phyloP scores from a whole-genome alignment of 2,797 vertebrate species.

The Enteromius paludinosus region DNA sequence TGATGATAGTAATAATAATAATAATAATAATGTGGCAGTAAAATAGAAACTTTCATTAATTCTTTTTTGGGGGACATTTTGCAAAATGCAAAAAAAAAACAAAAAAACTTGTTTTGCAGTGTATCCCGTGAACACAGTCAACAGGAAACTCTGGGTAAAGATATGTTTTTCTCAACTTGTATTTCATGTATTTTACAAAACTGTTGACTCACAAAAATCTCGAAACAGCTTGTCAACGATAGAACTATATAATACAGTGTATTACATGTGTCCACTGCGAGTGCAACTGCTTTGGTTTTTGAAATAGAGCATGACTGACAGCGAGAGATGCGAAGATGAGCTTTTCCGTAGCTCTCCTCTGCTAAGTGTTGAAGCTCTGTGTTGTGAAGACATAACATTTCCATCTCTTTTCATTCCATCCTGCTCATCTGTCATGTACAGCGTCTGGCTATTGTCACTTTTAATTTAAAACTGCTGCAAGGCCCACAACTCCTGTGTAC shows the following conservation, averaged over 20 bases:
- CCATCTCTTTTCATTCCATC: constrained; percentile 62
- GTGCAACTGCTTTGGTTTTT: constrained; percentile 42
- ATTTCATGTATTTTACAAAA: not conserved
- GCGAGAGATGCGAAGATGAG: constrained; percentile 54
- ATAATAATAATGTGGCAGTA: not conserved
- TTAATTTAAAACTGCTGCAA: constrained; percentile 53
- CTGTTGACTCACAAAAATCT: not conserved
- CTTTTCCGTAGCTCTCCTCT: constrained; percentile 13
- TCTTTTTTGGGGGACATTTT: not conserved
- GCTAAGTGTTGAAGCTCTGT: constrained; percentile 56
- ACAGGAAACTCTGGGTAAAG: not conserved
- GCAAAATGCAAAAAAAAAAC: too few species aligned
- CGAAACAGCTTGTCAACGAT: constrained; percentile 2
- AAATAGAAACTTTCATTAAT: not conserved
- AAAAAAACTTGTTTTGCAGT: not conserved
- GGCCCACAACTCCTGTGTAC: constrained; percentile 49
- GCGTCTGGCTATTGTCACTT: constrained; percentile 60
- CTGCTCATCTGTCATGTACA: constrained; percentile 58
- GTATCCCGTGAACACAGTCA: not conserved
- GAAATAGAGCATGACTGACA: constrained; percentile 54
- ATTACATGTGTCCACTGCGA: constrained; percentile 15
- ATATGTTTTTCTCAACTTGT: not conserved
- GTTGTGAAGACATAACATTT: constrained; percentile 45
- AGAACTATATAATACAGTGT: not conserved
- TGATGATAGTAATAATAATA: not conserved